phyloP scores from a whole-genome alignment of 2,888 invertebrate species.

The Xestia sexstrigata region DNA sequence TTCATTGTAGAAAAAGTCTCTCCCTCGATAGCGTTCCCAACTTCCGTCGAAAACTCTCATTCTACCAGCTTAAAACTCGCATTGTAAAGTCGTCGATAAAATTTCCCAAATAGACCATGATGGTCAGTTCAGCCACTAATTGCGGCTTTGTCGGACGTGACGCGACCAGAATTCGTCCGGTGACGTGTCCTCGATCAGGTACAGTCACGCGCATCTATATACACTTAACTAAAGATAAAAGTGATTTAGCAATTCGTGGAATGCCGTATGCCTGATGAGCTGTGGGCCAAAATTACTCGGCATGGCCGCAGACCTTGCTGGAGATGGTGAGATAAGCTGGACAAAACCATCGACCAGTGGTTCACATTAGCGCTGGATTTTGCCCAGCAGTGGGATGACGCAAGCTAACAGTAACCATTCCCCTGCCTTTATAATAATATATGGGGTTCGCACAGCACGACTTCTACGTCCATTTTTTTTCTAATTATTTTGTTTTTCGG shows the following conservation, averaged over 20 bases:
- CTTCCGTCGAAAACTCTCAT: background rate
- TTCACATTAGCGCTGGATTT: background rate
- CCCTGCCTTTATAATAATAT: background rate
- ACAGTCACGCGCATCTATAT: background rate
- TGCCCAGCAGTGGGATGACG: background rate
- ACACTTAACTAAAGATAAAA: background rate
- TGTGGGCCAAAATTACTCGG: background rate
- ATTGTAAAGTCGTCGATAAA: conserved; percentile 39
- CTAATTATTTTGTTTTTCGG: background rate
- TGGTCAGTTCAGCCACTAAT: conserved; percentile 46
- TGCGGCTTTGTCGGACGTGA: conserved; percentile 52
- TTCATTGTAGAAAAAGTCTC: background rate
- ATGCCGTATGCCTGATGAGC: background rate
- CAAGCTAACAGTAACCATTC: background rate
- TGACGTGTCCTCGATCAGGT: background rate
- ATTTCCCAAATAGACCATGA: conserved; percentile 37
- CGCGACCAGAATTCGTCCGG: conserved; percentile 38
- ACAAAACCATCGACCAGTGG: background rate
- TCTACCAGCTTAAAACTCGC: conserved; percentile 40
- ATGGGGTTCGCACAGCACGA: background rate
- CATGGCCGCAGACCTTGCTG: background rate
- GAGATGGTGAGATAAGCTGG: background rate
- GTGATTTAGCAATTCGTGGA: background rate
- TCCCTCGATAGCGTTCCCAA: background rate
- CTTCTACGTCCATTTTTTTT: background rate